Conservation (phyloP, 2,113 vertebrate species). For the Nicator chloris region DNA sequence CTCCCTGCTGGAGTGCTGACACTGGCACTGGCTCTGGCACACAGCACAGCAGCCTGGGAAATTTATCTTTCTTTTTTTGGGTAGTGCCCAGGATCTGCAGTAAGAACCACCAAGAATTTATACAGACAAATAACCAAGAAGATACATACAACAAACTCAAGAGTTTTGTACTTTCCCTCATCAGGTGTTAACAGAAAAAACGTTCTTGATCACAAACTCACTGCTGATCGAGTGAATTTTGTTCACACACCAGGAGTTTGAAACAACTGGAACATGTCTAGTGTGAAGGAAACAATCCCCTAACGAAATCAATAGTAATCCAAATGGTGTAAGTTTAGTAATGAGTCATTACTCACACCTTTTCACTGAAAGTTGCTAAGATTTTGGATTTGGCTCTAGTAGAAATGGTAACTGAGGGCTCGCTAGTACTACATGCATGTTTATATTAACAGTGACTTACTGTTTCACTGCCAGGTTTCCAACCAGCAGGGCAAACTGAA, state of each 20-base stretch:
- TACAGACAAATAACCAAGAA: not conserved
- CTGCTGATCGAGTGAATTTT: not conserved
- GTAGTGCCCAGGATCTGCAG: not conserved
- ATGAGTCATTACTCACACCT: not conserved
- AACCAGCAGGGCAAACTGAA: constrained; percentile 94
- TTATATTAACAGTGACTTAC: constrained; percentile 76
- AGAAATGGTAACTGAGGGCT: not conserved
- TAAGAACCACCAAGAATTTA: not conserved
- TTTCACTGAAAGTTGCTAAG: not conserved
- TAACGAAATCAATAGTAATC: not conserved
- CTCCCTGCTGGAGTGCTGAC: not conserved
- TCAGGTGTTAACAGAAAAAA: not conserved
- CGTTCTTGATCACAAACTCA: not conserved
- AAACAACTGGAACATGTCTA: not conserved
- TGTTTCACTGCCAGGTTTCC: constrained; percentile 97
- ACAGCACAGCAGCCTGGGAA: not conserved
- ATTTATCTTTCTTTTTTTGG: not conserved
- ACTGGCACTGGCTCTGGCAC: not conserved
- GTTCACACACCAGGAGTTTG: not conserved
- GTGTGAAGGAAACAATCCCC: not conserved
- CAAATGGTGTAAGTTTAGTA: not conserved
- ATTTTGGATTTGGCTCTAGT: not conserved
- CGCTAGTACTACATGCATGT: not conserved
- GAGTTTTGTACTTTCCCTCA: not conserved
- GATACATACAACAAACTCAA: not conserved